Base-by-base conservation (phyloP, 1,140 invertebrate species). In the Eurytemora carolleeae region DNA sequence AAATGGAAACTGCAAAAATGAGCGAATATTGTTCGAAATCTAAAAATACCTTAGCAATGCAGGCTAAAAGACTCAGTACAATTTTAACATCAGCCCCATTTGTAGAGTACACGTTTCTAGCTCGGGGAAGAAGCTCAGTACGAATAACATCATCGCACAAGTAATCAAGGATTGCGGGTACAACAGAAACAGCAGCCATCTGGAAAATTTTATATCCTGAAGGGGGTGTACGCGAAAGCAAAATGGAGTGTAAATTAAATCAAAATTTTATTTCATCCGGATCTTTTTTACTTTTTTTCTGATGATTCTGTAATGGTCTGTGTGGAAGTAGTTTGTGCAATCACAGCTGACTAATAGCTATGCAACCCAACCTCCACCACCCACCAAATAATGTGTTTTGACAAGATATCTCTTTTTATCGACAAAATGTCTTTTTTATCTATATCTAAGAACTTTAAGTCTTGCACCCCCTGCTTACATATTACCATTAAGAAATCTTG, bases 161-260 rank as follows among this genome's bases (percentile, higher is more conserved):
- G 69, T 83, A 85, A 63, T 90, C 83, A 21, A 84, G 82, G 3
- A 91, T 83, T 67, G 88, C 86, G 25, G 85, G 80, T 1, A 93
- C 82, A 17, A 89, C 87, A 57, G 88, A 80, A 55, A 95, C 77
- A 1, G 90, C 88, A n/a, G 89, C 86, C 67, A 82, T 85, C 86
- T 92, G 69, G 15, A 70, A 53, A n/a, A n/a, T n/a, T n/a, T n/a
- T n/a, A n/a, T n/a, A 66, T 21, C 24, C 61, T 57, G 64, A 55
- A 24, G 2, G 20, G n/a, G 25, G 22, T 52, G 24, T 26, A 19
- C 20, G 24, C n/a, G 44, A 16, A 61, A 53, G n/a, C 44, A 25
- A 26, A 52, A 23, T 24, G 53, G 58, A 44, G 31, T 44, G 7
- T 44, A n/a, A n/a, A n/a, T 44, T 44, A 7, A 12, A 44, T 44